Evolutionary conservation across 2,888 invertebrate species (phyloP).

Genomic region (Eupeodes latifasciatus): DNA sequence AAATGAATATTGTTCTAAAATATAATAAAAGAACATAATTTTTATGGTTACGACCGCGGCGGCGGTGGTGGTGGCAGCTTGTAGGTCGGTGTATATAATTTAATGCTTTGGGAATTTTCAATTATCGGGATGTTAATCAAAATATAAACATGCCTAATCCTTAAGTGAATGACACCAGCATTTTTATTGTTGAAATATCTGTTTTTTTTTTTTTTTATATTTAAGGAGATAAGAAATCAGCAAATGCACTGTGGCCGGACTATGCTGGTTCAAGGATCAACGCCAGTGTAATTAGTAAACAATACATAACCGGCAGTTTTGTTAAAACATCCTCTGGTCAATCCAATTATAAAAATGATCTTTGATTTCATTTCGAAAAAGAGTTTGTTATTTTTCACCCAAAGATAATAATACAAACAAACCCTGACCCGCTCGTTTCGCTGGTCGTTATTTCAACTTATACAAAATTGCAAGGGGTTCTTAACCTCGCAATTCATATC

Average conservation of each 20-base stretch:
- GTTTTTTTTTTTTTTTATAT: not conserved
- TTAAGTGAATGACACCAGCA: constrained; percentile 11
- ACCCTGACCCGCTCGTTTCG: too few relatives aligned
- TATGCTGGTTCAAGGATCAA: constrained; percentile 5
- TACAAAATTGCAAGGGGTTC: too few relatives aligned
- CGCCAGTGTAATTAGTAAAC: not conserved
- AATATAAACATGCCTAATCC: constrained; percentile 57
- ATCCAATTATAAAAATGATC: too few relatives aligned
- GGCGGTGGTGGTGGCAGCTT: too few relatives aligned
- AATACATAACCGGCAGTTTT: too few relatives aligned
- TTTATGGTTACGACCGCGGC: constrained; percentile 5
- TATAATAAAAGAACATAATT: constrained; percentile 60
- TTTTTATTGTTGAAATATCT: constrained; percentile 24
- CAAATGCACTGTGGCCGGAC: not conserved
- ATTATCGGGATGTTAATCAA: constrained; percentile 71
- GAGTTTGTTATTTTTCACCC: too few relatives aligned
- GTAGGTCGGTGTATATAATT: constrained; percentile 34
- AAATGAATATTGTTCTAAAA: constrained; percentile 63
- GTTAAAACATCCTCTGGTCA: too few relatives aligned
- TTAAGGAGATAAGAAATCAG: constrained; percentile 6
- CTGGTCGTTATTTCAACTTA: too few relatives aligned
- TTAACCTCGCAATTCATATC: too few relatives aligned
- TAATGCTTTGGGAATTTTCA: constrained; percentile 44
- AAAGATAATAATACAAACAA: too few relatives aligned
- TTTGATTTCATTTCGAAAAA: too few relatives aligned